Evolutionary conservation across 1,140 invertebrate genomes (phyloP).

Genomic region (Drosophila bocki): DNA sequence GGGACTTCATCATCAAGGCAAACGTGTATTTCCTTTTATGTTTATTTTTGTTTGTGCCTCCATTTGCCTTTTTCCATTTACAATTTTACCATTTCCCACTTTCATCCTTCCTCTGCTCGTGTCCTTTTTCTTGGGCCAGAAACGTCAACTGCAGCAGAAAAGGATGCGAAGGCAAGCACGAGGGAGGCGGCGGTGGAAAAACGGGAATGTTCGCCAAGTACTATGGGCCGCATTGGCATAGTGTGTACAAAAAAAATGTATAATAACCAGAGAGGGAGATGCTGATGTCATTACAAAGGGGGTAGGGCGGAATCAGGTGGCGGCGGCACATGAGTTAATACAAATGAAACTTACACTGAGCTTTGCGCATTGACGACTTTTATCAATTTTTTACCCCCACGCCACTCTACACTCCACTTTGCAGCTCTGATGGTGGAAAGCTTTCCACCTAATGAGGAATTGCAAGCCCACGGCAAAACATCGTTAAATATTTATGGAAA

Average conservation of each 20-base stretch:
- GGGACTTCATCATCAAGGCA: constrained; percentile 22
- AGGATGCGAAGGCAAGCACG: constrained; percentile 20
- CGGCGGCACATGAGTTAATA: constrained; percentile 45
- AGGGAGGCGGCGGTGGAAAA: not conserved
- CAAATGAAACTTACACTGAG: constrained; percentile 43
- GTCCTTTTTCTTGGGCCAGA: constrained; percentile 38
- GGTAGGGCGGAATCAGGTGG: constrained; percentile 30
- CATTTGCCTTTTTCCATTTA: constrained; percentile 20
- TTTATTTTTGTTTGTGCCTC: constrained; percentile 33
- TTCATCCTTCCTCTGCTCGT: constrained; percentile 19
- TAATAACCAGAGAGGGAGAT: constrained; percentile 12
- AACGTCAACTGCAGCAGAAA: constrained; percentile 54
- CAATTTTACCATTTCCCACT: constrained; percentile 2
- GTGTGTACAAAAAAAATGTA: not conserved
- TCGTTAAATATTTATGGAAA: constrained; percentile 47
- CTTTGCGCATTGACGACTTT: constrained; percentile 23
- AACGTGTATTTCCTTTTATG: constrained; percentile 41
- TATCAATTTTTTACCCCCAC: not conserved
- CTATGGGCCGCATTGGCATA: constrained; percentile 23
- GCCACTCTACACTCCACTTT: not conserved
- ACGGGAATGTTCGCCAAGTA: constrained; percentile 19
- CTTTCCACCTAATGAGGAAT: constrained; percentile 30
- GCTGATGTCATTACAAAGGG: constrained; percentile 45
- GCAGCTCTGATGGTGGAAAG: constrained; percentile 7
- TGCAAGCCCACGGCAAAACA: constrained; percentile 22